These are phyloP conservation scores for Drosophila pseudoobscura DNA, from an alignment of 1,140 invertebrate species.

Conservation along the genomic window DNA sequence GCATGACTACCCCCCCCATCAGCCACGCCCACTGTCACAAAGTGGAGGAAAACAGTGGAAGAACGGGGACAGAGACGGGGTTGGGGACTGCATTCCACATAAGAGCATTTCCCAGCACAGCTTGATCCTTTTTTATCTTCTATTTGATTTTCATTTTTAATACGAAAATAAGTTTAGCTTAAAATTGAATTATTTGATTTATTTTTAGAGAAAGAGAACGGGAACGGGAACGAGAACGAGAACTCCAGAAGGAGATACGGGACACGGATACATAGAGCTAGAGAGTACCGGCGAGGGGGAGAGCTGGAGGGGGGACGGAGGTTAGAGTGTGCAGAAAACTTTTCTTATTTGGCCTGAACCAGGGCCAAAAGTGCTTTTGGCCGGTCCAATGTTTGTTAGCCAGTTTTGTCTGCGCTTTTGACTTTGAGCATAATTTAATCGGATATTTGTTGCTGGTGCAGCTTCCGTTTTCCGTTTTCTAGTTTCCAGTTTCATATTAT, in stretches of 20 bases:
- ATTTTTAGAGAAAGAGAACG: slow-evolving; percentile 50
- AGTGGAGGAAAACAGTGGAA: not conserved
- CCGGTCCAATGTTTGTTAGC: slow-evolving; percentile 60
- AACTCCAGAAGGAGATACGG: not conserved
- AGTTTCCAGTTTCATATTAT: slow-evolving; percentile 61
- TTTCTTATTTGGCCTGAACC: slow-evolving; percentile 60
- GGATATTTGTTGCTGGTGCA: slow-evolving; percentile 68
- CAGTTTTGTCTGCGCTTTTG: slow-evolving; percentile 76
- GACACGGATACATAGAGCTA: not conserved
- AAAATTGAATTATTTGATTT: slow-evolving; percentile 82
- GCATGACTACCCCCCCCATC: slow-evolving; percentile 27
- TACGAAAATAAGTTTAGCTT: slow-evolving; percentile 82
- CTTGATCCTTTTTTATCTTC: slow-evolving; percentile 82
- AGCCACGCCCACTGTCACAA: slow-evolving; percentile 66
- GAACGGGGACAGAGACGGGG: not conserved
- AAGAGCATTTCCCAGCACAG: slow-evolving; percentile 66
- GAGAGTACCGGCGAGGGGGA: not conserved
- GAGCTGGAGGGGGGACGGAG: not conserved
- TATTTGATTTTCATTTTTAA: slow-evolving; percentile 82
- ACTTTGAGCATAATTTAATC: slow-evolving; percentile 82
- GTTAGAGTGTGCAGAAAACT: slow-evolving; percentile 56
- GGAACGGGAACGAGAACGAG: slow-evolving; percentile 8
- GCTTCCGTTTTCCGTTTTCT: slow-evolving; percentile 34
- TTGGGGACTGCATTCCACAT: slow-evolving; percentile 10
- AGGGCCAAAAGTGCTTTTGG: slow-evolving; percentile 51